phyloP scores from a whole-genome alignment of 2,888 invertebrate genomes.

The Tetheella fluctuosa region DNA sequence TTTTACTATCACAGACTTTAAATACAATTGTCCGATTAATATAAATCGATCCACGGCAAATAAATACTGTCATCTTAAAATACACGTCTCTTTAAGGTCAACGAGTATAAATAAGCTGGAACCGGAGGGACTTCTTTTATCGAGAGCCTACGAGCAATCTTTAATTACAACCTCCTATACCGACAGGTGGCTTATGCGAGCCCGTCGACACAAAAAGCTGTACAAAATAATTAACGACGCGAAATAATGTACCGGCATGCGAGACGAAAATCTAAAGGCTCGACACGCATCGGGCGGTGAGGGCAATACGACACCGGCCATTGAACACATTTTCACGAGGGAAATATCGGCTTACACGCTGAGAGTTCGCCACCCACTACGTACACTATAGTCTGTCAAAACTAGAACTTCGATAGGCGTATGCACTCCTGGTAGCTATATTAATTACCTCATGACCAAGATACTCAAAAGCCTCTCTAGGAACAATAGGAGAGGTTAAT shows the following conservation, averaged over 20 bases:
- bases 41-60: slow-evolving; percentile 27
- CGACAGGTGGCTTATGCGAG: slow-evolving; percentile 78
- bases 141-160: slow-evolving; percentile 58
- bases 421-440: slow-evolving; percentile 51
- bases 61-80: slow-evolving; percentile 42
- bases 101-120: slow-evolving; percentile 49
- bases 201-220: slow-evolving; percentile 59
- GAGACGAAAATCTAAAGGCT: slow-evolving; percentile 81
- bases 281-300: slow-evolving; percentile 59
- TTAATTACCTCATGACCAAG: no score
- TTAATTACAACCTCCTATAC: slow-evolving; percentile 69
- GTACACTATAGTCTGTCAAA: slow-evolving; percentile 47
- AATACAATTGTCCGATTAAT: slow-evolving; percentile 18
- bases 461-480: background rate
- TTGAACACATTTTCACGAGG: slow-evolving; percentile 79
- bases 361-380: slow-evolving; percentile 75
- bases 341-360: slow-evolving; percentile 79
- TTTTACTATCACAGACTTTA: no score
- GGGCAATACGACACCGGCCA: slow-evolving; percentile 76
- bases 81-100: slow-evolving; percentile 60
- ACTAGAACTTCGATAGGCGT: slow-evolving; percentile 43
- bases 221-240: slow-evolving; percentile 81
- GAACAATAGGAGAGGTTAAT: no score
- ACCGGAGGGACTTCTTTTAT: slow-evolving; percentile 56
- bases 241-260: slow-evolving; percentile 82